Evolutionary conservation across 2,888 invertebrate genomes (phyloP), one percentile per base, ranked within the genome.

Genomic region (Hydrotaea diabolus): DNA sequence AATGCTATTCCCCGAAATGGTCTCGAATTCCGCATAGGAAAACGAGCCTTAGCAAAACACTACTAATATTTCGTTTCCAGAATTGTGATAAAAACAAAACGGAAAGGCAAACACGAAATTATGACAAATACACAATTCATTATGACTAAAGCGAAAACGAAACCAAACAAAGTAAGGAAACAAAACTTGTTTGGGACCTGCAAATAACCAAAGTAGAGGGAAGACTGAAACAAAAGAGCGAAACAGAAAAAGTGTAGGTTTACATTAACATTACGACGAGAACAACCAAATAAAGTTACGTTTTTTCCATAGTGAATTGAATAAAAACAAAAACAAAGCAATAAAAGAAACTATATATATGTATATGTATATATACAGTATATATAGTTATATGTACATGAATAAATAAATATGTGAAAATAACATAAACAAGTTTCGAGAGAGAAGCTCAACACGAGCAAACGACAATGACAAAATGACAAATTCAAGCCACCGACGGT

Each of bases 171-270:
- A 55, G 39, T 15, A n/a, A 55, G 26, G 26, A 15, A 9, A 59
- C n/a, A 89, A 89, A 88, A 89, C 89, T 89, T 89, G 89, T 89
- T 89, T 88, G 88, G 88, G 89, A 89, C 89, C 89, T 89, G 89
- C 89, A 69, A 55, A 49, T 49, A 2, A 15, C 59, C 15, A 15
- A 39, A 69, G 43, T 46, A 8, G 21, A 69, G 2, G 13, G 21
- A 36, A 19, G 64, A 64, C 8, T 13, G 39, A 39, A 39, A 64
- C 21, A 39, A n/a, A 36, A 19, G n/a, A 23, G 21, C 26, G 17
- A 55, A 23, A 59, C 15, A 59, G 4, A 66, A 39, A 69, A 69
- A 43, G 46, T 69, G 66, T 69, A 69, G 66, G 21, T 69, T 69
- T 69, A 43, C 66, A 69, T 66, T 66, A n/a, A 0, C 57, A n/a